Conservation (phyloP, 2,888 invertebrate genomes). For the Melinaea marsaeus region DNA sequence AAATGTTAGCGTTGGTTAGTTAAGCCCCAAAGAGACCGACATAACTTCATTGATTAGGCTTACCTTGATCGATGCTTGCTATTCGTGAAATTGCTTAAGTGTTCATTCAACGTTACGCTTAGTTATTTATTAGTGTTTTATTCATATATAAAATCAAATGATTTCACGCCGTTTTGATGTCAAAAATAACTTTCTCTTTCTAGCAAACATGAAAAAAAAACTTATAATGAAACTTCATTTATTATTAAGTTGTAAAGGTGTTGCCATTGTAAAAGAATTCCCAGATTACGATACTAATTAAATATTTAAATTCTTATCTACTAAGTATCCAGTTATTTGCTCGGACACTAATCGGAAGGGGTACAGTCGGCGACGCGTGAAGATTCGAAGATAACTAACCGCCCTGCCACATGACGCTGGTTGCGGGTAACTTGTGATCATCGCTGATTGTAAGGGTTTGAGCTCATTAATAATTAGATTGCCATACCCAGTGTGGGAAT, state of each 20-base stretch:
- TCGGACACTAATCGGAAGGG: constrained; percentile 37
- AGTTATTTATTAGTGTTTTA: constrained; percentile 28
- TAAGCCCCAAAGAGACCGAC: constrained; percentile 74
- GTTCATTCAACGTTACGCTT: constrained; percentile 28
- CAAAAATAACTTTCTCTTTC: neutral
- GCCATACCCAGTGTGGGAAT: constrained; percentile 6
- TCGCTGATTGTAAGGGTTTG: constrained; percentile 31
- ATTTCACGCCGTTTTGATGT: neutral
- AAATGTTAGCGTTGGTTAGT: constrained; percentile 63
- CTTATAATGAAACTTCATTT: too few relatives aligned
- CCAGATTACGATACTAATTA: constrained; percentile 24
- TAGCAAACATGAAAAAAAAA: neutral
- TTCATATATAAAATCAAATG: constrained; percentile 13
- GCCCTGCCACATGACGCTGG: constrained; percentile 58
- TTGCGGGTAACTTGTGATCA: constrained; percentile 30
- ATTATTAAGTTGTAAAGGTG: neutral
- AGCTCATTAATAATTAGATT: constrained; percentile 20
- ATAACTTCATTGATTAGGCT: constrained; percentile 75
- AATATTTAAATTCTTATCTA: constrained; percentile 21
- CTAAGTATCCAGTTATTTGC: constrained; percentile 22
- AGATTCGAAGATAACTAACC: constrained; percentile 67
- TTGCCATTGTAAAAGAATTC: constrained; percentile 5
- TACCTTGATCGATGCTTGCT: constrained; percentile 59
- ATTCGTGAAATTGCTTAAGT: constrained; percentile 40
- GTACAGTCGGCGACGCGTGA: constrained; percentile 54